Base-by-base conservation (phyloP, 2,113 vertebrate genomes). In the Notarius quadriscutis region DNA sequence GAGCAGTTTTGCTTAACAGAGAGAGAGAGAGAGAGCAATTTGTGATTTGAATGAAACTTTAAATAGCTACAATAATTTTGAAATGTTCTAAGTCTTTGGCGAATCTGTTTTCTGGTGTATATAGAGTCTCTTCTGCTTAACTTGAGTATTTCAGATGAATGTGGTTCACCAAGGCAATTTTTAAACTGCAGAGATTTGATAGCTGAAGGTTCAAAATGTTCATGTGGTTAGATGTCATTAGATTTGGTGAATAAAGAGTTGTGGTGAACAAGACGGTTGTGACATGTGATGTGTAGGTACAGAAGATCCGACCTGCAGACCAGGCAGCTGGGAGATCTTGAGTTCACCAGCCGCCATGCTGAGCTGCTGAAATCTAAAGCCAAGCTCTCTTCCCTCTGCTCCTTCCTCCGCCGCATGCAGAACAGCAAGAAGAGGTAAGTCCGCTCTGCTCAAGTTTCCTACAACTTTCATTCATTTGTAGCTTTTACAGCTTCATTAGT, bases 331-430 rank as follows among this genome's bases (percentile, higher is more conserved):
- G 95, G 94, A 51, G 95, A 96, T 90, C 93, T 96, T 3, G 95
- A 96, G 92, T 96, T 96, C 91, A 94, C 95, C 87, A 95, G 95
- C 92, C 93, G 93, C 88, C 95, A 96, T 17, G 89, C 95, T 1
- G 95, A 96, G 87, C 93, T 94, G 88, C 90, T 96, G 72, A 93
- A 93, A n/a, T 94, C 95, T 7, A 94, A 94, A 90, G 95, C 95
- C 88, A 95, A 96, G 88, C 92, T 94, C 89, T 93, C 53, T 84
- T 95, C 94, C 65, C 91, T 95, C 89, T 95, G 95, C 2, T 87
- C 94, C 77, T 93, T 95, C 83, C 93, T 96, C 87, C 93, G 80
- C 25, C 94, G 94, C 79, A 93, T 95, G 91, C 93, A 95, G 91
- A 89, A 84, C 60, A 88, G 92, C 85, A 95, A 89, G 91, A 94